These are phyloP conservation scores for Oligia fasciuncula DNA, from an alignment of 2,888 invertebrate genomes.

Conservation along the genomic window DNA sequence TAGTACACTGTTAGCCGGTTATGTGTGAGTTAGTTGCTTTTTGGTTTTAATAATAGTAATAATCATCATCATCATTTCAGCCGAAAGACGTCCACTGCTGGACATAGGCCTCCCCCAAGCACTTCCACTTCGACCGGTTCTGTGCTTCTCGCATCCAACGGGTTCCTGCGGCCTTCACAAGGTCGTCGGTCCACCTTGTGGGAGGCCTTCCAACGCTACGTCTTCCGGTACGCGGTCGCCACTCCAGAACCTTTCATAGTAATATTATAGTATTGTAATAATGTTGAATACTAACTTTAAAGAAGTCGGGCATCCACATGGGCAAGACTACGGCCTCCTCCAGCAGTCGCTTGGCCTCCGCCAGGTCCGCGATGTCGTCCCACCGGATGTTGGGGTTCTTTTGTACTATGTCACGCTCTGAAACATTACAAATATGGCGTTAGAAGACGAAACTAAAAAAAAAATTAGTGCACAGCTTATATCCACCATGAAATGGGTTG, in stretches of 20 bases:
- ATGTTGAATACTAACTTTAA: constrained; percentile 92
- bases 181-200: no score
- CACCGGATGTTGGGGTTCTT: constrained; percentile 98
- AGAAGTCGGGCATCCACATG: constrained; percentile 99
- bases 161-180: no score
- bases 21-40: background rate
- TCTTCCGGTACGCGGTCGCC: no score
- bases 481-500: background rate
- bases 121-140: no score
- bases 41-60: background rate
- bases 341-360: constrained; percentile 96
- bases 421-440: constrained; percentile 59
- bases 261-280: background rate
- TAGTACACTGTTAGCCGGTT: background rate
- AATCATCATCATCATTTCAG: no score
- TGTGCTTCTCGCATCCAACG: no score
- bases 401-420: constrained; percentile 98
- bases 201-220: no score
- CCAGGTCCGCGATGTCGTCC: constrained; percentile 97
- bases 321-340: constrained; percentile 99
- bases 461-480: background rate
- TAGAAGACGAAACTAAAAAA: background rate
- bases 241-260: no score
- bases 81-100: no score
- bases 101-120: no score